Evolutionary conservation across 2,888 invertebrate genomes (phyloP), one percentile per base, ranked within the genome.

Genomic region (Erynnis tages): DNA sequence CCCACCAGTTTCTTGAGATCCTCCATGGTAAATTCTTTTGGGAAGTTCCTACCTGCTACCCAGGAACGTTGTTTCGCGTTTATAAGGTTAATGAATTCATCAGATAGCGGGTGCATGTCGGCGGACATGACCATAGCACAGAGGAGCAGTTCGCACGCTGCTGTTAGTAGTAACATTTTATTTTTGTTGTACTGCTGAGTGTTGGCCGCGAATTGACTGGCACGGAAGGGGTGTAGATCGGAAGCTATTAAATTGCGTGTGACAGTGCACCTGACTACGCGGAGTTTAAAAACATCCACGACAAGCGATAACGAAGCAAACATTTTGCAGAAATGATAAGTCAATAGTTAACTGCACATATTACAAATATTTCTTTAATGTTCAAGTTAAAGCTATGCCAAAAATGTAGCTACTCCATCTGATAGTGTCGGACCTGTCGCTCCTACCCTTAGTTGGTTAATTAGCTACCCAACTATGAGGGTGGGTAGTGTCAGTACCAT

Each of bases 31-130:
- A 92, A 91, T 4, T 91, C 74, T 27, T 80, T 65, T 14, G 91
- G 91, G 68, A 96, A 96, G 83, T 96, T 96, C 52, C 93, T 90
- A 7, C 95, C 96, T 57, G 95, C 95, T 81, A 87, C 93, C 96
- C 96, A 96, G 50, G 93, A 92, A 16, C 89, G 87, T 55, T 93
- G 91, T 63, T 93, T 81, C 8, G 82, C 76, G 75, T 95, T 95
- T 53, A 97, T 93, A 56, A 91, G 79, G 41, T 92, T 72, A 59
- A 95, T 94, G 73, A 94, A 94, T 44, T 93, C 92, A 66, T 95
- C 91, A 0, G 94, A 94, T 14, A 95, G 83, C 6, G 93, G 91
- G 66, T 93, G 82, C 1, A 71, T 65, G 2, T 66, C 65, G 4
- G 67, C 58, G 11, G 70, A 63, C 34, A 72, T 60, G 53, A 73